A percentile compares a stretch with the other conserved stretches of the same genome.
These are phyloP conservation scores for Clostera curtula DNA, from an alignment of 2,888 invertebrate genomes.

Conservation along the genomic window DNA sequence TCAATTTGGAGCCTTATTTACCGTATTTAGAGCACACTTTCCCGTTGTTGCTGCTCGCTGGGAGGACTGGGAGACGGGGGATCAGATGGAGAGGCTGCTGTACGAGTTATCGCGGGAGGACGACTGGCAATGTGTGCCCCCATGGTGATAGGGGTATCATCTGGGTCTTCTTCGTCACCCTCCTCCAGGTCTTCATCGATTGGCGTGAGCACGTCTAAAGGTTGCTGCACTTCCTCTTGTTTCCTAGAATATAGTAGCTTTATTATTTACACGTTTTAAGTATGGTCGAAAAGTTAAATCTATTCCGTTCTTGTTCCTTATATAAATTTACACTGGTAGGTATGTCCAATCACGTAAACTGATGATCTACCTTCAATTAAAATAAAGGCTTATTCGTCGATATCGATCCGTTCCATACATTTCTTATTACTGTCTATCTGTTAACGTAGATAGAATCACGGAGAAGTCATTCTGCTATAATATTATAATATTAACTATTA, in stretches of 20 bases:
- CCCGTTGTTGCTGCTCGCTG: conserved; percentile 75
- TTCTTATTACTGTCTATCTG: no score
- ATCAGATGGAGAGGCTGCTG: conserved; percentile 80
- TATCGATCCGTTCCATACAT: no score
- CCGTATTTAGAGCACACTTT: conserved; percentile 79
- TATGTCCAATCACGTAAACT: no score
- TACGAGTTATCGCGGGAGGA: conserved; percentile 85
- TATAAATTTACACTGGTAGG: no score
- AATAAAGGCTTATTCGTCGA: no score
- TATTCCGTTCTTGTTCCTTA: no score
- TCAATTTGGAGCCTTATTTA: not conserved
- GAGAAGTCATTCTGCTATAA: no score
- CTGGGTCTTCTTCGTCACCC: conserved; percentile 82
- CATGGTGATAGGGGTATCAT: conserved; percentile 82
- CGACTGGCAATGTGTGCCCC: conserved; percentile 48
- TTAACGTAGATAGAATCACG: no score
- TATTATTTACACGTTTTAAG: no score
- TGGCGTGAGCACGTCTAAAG: conserved; percentile 83
- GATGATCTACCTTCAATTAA: no score
- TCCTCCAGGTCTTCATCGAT: conserved; percentile 86
- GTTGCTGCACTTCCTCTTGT: conserved; percentile 76
- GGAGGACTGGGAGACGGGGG: conserved; percentile 44
- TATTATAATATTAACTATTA: no score
- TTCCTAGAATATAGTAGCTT: conserved; percentile 35
- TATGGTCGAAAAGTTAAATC: no score